These are phyloP conservation scores for Manis javanica DNA, from an alignment of 2,797 vertebrate species.

Conservation along the genomic window DNA sequence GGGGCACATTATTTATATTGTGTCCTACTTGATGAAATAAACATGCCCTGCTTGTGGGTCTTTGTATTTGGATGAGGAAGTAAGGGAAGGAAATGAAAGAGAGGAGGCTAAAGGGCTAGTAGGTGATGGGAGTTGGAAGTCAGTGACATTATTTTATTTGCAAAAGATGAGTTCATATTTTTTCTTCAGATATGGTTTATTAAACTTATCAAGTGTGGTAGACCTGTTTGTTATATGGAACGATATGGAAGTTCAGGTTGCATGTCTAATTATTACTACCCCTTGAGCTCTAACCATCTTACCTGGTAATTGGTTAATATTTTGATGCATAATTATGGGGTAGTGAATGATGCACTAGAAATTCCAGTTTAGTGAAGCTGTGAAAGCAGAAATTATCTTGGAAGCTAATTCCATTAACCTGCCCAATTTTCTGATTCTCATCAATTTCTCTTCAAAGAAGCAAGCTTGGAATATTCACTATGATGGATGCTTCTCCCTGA, in stretches of 20 bases:
- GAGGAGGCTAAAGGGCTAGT: not conserved
- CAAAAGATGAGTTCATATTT: not conserved
- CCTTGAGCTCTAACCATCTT: constrained; percentile 81
- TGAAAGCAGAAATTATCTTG: constrained; percentile 81
- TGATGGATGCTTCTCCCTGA: constrained; percentile 46
- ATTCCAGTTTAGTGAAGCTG: constrained; percentile 82
- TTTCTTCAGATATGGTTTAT: constrained; percentile 44
- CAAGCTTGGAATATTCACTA: constrained; percentile 54
- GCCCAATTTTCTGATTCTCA: constrained; percentile 63
- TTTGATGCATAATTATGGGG: constrained; percentile 83
- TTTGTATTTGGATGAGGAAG: constrained; percentile 11
- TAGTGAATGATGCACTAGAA: constrained; percentile 82
- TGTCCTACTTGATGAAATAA: not conserved
- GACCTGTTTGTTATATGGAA: constrained; percentile 39
- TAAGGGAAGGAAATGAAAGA: constrained; percentile 28
- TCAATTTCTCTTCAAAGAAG: constrained; percentile 50
- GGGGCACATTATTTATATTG: constrained; percentile 1
- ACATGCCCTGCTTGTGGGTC: not conserved
- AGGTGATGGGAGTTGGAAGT: not conserved
- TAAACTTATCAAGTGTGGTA: not conserved
- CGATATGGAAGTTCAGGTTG: constrained; percentile 23
- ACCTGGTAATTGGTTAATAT: constrained; percentile 83
- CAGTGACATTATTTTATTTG: constrained; percentile 41
- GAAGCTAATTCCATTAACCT: constrained; percentile 80
- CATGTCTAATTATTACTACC: constrained; percentile 74